Evolutionary conservation across 2,113 vertebrate genomes (phyloP).

Genomic region (Vireo altiloquus): DNA sequence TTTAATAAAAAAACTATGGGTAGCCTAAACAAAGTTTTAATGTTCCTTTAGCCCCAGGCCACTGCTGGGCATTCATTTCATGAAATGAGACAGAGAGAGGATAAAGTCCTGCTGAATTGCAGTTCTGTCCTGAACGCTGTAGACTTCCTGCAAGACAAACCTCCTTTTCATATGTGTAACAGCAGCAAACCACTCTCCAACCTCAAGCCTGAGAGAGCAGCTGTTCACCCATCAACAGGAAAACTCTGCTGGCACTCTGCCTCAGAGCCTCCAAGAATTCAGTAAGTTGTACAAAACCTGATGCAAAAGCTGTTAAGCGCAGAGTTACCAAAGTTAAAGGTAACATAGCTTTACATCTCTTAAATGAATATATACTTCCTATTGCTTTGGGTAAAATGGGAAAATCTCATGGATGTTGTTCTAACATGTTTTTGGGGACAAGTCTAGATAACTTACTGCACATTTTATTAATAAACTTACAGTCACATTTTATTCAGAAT

Average conservation of each 20-base stretch:
- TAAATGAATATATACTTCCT: neutral
- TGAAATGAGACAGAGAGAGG: neutral
- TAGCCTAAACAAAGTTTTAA: neutral
- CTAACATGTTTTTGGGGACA: neutral
- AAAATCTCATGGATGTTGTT: neutral
- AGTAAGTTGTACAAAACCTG: neutral
- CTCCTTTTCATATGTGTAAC: slow-evolving; percentile 15
- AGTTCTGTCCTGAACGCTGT: slow-evolving; percentile 15
- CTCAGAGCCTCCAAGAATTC: neutral
- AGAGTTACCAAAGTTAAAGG: neutral
- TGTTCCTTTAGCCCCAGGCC: neutral
- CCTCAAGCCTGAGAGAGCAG: neutral
- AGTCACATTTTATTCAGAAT: neutral
- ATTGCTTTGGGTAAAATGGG: neutral
- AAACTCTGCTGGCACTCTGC: neutral
- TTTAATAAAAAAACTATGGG: neutral
- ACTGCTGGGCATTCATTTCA: neutral
- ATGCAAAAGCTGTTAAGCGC: neutral
- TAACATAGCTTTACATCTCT: neutral
- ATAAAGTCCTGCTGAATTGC: slow-evolving; percentile 6
- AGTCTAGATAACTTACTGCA: neutral
- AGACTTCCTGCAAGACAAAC: slow-evolving; percentile 1
- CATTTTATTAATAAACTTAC: too few relatives aligned
- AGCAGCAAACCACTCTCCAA: neutral
- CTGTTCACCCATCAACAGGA: neutral